Percentiles rank a stretch among this genome's conserved stretches.
These are phyloP conservation scores for Myiotriccus ornatus DNA, from an alignment of 2,797 vertebrate species.

Conservation along the genomic window DNA sequence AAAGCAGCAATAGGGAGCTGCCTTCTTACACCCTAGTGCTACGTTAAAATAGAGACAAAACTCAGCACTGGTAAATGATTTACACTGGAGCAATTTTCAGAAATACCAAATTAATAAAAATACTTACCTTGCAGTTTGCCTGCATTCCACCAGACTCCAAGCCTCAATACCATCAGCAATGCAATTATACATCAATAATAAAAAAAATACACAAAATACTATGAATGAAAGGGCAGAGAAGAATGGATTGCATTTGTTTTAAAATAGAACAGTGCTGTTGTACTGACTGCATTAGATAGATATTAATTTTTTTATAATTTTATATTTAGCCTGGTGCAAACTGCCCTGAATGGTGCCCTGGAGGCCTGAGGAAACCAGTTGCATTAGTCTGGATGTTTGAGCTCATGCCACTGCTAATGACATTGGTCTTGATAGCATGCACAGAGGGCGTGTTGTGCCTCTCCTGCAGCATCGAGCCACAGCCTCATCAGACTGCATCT, in stretches of 20 bases:
- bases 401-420: not conserved
- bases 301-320: not conserved
- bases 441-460: not conserved
- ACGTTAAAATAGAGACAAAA: not conserved
- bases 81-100: not conserved
- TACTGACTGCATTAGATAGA: not conserved
- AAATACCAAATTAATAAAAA: not conserved
- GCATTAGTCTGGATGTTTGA: not conserved
- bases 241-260: not conserved
- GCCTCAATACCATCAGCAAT: not conserved
- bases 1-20: not conserved
- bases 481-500: not conserved
- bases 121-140: not conserved
- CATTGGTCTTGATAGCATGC: not conserved
- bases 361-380: not conserved
- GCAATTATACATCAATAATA: not conserved
- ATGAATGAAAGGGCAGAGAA: not conserved
- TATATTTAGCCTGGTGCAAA: not conserved
- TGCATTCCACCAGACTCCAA: not conserved
- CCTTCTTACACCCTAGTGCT: not conserved
- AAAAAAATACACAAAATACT: not conserved
- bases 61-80: not conserved
- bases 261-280: not conserved
- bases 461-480: not conserved
- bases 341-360: not conserved